Conservation (phyloP, 2,113 vertebrate species). For the Penelope pileata region DNA sequence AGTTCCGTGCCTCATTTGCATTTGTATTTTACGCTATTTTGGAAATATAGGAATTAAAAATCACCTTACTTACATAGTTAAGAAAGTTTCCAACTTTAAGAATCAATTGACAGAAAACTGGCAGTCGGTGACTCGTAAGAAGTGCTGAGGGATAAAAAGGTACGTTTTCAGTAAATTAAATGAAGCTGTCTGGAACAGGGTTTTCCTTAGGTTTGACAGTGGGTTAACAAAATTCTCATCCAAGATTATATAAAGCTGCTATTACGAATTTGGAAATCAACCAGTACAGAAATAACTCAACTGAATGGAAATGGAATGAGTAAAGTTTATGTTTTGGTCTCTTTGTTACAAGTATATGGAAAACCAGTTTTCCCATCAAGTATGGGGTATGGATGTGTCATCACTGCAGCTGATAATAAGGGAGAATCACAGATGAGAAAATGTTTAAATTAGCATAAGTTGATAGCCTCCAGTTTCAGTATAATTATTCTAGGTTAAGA, state of each 20-base stretch:
- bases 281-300: slow-evolving; percentile 15
- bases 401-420: background rate
- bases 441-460: background rate
- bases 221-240: background rate
- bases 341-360: background rate
- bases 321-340: background rate
- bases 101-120: slow-evolving; percentile 89
- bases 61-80: slow-evolving; percentile 86
- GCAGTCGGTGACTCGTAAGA: slow-evolving; percentile 81
- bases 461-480: background rate
- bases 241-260: background rate
- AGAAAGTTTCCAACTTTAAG: slow-evolving; percentile 95
- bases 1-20: background rate
- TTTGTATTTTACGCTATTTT: background rate
- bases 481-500: background rate
- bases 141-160: slow-evolving; percentile 77
- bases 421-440: background rate
- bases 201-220: background rate
- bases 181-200: background rate
- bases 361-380: background rate
- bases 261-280: background rate
- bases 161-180: background rate
- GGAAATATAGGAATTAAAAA: background rate
- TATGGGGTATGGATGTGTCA: background rate
- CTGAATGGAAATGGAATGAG: background rate